Conservation (phyloP, 2,797 vertebrate genomes). For the Fistularia tabacaria region DNA sequence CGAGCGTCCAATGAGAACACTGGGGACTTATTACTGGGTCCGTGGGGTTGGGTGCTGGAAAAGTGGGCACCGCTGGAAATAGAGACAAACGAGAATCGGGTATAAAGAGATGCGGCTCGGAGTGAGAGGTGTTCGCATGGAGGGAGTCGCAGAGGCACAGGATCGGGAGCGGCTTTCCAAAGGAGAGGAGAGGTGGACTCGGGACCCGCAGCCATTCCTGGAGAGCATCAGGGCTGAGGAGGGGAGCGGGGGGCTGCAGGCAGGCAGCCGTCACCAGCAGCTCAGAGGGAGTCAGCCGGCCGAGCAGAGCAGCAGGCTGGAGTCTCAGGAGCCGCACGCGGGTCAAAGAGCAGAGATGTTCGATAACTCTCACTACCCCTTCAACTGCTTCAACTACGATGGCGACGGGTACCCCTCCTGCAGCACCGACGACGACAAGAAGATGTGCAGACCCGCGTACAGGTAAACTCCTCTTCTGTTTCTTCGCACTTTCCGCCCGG, state of each 20-base stretch:
- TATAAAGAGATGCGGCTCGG: no score
- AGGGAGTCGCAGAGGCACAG: no score
- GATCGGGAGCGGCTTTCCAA: background rate
- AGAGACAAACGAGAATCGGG: no score
- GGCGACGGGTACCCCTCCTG: conserved; percentile 90
- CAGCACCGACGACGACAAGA: conserved; percentile 87
- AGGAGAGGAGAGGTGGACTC: background rate
- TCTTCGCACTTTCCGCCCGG: background rate
- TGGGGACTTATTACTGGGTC: no score
- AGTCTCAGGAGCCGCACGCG: no score
- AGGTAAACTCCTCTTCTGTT: conserved; percentile 75
- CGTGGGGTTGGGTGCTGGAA: no score
- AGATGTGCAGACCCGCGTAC: conserved; percentile 91
- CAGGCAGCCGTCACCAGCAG: conserved; percentile 45
- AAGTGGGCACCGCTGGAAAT: no score
- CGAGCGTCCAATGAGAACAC: no score
- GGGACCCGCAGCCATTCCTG: conserved; percentile 17
- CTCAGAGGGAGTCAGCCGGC: conserved; percentile 42
- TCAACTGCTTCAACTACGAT: conserved; percentile 98
- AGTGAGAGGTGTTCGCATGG: no score
- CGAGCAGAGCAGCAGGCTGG: conserved; percentile 44
- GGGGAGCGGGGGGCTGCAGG: conserved; percentile 18
- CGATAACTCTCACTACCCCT: conserved; percentile 94
- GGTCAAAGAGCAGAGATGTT: conserved; percentile 80
- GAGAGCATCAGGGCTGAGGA: conserved; percentile 35